Base-by-base conservation (phyloP, 2,797 vertebrate genomes). In the Heterohyrax brucei region DNA sequence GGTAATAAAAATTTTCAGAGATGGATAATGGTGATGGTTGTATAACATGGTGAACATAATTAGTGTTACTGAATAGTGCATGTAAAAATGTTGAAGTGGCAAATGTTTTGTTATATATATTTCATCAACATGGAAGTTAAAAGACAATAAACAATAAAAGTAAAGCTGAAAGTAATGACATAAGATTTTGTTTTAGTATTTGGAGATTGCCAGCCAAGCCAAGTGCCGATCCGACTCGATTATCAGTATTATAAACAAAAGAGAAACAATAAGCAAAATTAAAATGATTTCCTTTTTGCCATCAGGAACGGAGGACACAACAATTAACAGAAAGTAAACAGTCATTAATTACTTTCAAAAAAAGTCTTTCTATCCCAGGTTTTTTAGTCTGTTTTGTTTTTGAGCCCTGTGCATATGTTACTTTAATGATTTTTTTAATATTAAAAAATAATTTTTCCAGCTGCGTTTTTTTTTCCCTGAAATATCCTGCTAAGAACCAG, bases 171-270 rank as follows among this genome's bases (percentile, higher is more conserved):
- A 76, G 10, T 83, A 72, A 84, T 72, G 18, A 13, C 5, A 24
- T 21, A 81, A 76, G 22, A 26, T 85, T 92, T 89, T 76, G 30
- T 78, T 93, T 56, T 73, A 85, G 78, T 44, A 70, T 91, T 77
- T 81, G 53, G 10, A 68, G 76, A 77, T 62, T 44, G 46, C 30
- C 61, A 72, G 10, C 39, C 39, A 39, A 39, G 39, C 39, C 39
- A 39, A 39, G 39, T 39, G 39, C 39, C 39, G 39, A 39, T 39
- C 39, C 39, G 39, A 39, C 39, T 39, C 39, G 39, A 77, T 62
- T n/a, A 53, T 33, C 61, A 72, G 10, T 8, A 18, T 87, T 91
- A 33, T 1, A 93, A 89, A 3, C 18, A 24, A 77, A 94, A 73
- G 1, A 68, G n/a, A 82, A 94, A 86, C 1, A 90, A 83, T 62